Base-by-base conservation (phyloP, 2,888 invertebrate genomes). In the Brachyptera putata region DNA sequence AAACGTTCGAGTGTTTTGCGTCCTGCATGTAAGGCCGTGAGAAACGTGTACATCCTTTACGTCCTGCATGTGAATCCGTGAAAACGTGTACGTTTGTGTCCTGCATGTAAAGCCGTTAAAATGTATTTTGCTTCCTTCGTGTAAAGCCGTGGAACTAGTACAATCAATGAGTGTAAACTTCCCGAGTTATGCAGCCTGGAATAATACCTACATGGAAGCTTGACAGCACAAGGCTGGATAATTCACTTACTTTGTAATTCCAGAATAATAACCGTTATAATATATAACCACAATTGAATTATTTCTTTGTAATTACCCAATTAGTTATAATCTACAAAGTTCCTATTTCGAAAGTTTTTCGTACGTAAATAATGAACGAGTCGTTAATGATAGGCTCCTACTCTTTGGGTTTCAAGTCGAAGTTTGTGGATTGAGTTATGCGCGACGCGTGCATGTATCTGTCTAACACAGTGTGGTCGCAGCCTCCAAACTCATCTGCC, bases 231-330 rank as follows among this genome's bases (percentile, higher is more conserved):
- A 14, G 43, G 21, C n/a, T 36, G 36, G 14, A 34, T 30, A 21
- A 53, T 53, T 22, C 53, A 53, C 36, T 53, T 53, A 36, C 36
- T 37, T 36, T 53, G 34, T 53, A 30, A 53, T 36, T 53, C 53
- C 53, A 53, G n/a, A 53, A 53, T 53, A 30, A 36, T 53, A 53
- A 53, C 36, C 36, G 53, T 18, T 53, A 21, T 36, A n/a, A n/a
- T n/a, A n/a, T n/a, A n/a, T n/a, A n/a, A 53, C 36, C 53, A 53
- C 34, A 53, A 53, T 53, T 34, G 34, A 30, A 53, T 53, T 53
- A 53, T 53, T 43, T 53, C 53, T 34, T 53, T 53, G 34, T 53
- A 53, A 53, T 53, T 36, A 53, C 53, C 18, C 53, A 53, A 53
- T 53, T 53, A 36, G 34, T 53, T 24, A n/a, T 36, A 53, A 53